phyloP scores from a whole-genome alignment of 2,888 invertebrate species.

The Elmis aenea region DNA sequence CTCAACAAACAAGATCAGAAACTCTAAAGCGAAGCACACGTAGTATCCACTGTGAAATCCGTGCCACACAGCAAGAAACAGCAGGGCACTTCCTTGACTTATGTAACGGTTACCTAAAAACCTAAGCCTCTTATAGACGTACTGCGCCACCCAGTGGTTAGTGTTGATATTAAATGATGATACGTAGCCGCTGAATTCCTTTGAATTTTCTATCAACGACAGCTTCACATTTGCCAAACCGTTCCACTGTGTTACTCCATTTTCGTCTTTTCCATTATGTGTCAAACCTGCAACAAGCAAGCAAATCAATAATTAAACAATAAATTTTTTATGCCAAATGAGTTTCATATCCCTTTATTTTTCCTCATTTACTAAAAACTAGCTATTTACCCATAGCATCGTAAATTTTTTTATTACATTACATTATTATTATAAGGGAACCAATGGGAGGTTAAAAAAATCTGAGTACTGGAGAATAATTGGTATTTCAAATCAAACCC shows the following conservation, averaged over 20 bases:
- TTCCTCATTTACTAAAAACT: too few relatives aligned
- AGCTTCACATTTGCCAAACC: slow-evolving; percentile 87
- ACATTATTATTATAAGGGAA: too few relatives aligned
- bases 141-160: slow-evolving; percentile 90
- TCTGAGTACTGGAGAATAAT: too few relatives aligned
- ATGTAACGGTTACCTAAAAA: slow-evolving; percentile 77
- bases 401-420: too few relatives aligned
- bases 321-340: too few relatives aligned
- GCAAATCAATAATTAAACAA: too few relatives aligned
- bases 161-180: slow-evolving; percentile 94
- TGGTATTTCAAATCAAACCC: too few relatives aligned
- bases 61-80: slow-evolving; percentile 94
- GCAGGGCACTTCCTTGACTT: slow-evolving; percentile 77
- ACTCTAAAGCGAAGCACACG: slow-evolving; percentile 87
- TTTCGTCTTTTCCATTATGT: slow-evolving; percentile 68
- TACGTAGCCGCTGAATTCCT: slow-evolving; percentile 82
- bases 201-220: slow-evolving; percentile 74
- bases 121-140: slow-evolving; percentile 88
- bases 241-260: slow-evolving; percentile 69
- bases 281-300: slow-evolving; percentile 69
- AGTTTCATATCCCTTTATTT: too few relatives aligned
- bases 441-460: too few relatives aligned
- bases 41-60: slow-evolving; percentile 94
- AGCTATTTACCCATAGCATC: too few relatives aligned
- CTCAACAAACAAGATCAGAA: slow-evolving; percentile 79